Evolutionary conservation across 2,797 vertebrate genomes (phyloP).

Genomic region (Characodon lateralis): DNA sequence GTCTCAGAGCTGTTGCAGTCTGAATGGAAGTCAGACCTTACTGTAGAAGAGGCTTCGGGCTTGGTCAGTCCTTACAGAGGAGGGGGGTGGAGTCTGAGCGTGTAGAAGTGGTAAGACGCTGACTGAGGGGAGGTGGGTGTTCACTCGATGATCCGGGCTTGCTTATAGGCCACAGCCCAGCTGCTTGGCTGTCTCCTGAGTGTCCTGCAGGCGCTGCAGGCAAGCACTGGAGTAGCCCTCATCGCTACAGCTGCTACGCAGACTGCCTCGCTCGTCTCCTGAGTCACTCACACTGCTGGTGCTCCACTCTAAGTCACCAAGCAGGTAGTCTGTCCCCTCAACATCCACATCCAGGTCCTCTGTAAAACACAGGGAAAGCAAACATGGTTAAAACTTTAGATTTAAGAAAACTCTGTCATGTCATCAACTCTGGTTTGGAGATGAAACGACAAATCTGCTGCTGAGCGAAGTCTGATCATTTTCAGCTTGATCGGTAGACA

Average conservation of each 20-base stretch:
- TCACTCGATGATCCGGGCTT: constrained; percentile 43
- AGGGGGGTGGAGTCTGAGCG: constrained; percentile 42
- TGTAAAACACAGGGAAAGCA: constrained; percentile 69
- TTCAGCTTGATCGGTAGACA: no score
- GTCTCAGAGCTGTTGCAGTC: constrained; percentile 39
- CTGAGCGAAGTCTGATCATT: no score
- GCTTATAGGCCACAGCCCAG: constrained; percentile 82
- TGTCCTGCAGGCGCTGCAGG: constrained; percentile 82
- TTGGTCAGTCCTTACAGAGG: constrained; percentile 46
- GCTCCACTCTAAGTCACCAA: constrained; percentile 92
- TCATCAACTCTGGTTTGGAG: no score
- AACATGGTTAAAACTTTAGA: not conserved
- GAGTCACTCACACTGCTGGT: constrained; percentile 94
- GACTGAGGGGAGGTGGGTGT: constrained; percentile 50
- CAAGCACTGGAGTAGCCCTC: constrained; percentile 94
- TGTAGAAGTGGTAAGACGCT: constrained; percentile 41
- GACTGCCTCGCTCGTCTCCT: constrained; percentile 88
- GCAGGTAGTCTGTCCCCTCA: constrained; percentile 90
- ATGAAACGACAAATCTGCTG: no score
- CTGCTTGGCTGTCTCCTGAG: constrained; percentile 81
- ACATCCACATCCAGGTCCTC: constrained; percentile 93
- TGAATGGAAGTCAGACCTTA: constrained; percentile 36
- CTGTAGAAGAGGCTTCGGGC: constrained; percentile 42
- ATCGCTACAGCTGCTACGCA: constrained; percentile 91
- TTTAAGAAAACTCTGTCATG: not conserved